Conservation (phyloP, 2,113 vertebrate genomes). For the Anguilla japonica region DNA sequence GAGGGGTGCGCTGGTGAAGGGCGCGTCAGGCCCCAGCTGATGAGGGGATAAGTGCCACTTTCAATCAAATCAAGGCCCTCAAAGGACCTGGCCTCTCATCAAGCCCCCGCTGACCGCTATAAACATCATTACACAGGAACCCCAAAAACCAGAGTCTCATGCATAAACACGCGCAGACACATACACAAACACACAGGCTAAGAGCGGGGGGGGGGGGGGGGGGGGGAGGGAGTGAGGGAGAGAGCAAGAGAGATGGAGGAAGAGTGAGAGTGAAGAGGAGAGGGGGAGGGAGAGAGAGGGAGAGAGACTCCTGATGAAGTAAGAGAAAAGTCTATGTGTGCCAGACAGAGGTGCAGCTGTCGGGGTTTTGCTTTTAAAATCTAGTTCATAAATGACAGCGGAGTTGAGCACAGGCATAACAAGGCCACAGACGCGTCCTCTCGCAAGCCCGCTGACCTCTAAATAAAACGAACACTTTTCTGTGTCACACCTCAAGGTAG, state of each 20-base stretch:
- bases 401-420: neutral
- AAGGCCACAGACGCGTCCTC: neutral
- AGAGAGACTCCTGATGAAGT: neutral
- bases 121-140: conserved; percentile 26
- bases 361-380: neutral
- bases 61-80: conserved; percentile 65
- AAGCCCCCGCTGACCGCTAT: conserved; percentile 51
- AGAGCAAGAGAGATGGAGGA: neutral
- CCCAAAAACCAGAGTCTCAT: neutral
- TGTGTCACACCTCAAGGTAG: neutral
- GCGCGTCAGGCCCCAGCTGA: conserved; percentile 50
- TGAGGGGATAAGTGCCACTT: conserved; percentile 61
- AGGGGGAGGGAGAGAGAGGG: neutral
- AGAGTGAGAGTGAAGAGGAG: neutral
- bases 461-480: neutral
- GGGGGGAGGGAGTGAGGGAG: neutral
- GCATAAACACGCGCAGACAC: neutral
- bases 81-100: conserved; percentile 47
- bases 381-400: neutral
- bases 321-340: neutral
- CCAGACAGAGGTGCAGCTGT: neutral
- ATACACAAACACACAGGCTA: neutral
- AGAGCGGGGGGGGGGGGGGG: too few relatives aligned
- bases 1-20: conserved; percentile 50
- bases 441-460: neutral